Evolutionary conservation across 2,797 vertebrate genomes (phyloP), one percentile per base, ranked within the genome.

Genomic region (Chrysocyon brachyurus): DNA sequence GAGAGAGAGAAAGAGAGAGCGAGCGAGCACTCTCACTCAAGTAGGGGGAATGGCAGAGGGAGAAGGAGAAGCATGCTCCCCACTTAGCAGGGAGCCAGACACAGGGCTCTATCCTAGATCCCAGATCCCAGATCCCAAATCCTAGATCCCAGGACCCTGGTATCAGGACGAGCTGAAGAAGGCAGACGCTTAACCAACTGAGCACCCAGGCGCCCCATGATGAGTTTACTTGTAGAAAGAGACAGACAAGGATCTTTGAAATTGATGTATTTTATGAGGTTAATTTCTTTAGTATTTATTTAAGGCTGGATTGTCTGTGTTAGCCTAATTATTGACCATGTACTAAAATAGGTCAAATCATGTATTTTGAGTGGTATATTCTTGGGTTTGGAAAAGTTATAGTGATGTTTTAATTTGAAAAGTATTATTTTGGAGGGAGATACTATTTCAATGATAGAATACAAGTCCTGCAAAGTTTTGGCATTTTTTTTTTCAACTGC

Each of bases 371-470:
- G 57, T 85, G 28, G 31, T 84, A 31, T 93, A 19, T 72, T 91
- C 6, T 90, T 92, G 14, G n/a, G 75, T 87, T 91, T 85, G 14
- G 49, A 75, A 97, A 90, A 96, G 68, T 75, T 87, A 82, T 12
- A 52, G 52, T 73, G 81, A 40, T 82, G 12, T 93, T 93, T 84
- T n/a, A 87, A 61, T 46, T 46, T 81, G 7, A 81, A 59, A 2
- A 63, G n/a, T 83, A 81, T 49, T 93, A 88, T 93, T 97, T 95
- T 96, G 21, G 33, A 83, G 40, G 87, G 40, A 72, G 28, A 70
- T 52, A 52, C 9, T 33, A 82, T 91, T 93, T 90, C 68, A 90
- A 54, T 87, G 56, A 75, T n/a, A 92, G 19, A 95, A 90, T 86
- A 54, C 26, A 83, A 75, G 94, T 85, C 36, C 33, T 9, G 14